Evolutionary conservation across 1,140 invertebrate species (phyloP).

Genomic region (Nylanderia fulva): DNA sequence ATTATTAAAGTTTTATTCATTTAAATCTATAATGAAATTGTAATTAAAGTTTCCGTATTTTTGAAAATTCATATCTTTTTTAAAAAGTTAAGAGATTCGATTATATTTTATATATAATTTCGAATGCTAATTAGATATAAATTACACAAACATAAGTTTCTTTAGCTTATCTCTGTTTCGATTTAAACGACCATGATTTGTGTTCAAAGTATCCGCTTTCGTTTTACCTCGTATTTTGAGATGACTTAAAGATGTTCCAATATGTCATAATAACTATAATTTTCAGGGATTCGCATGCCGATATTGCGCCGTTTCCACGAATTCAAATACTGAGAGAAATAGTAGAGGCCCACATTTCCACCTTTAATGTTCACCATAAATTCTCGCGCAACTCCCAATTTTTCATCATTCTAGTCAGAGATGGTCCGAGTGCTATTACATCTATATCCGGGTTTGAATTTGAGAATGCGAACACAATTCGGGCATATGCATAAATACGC

Average conservation of each 20-base stretch:
- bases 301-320: conserved; percentile 18
- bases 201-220: not conserved
- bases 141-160: not conserved
- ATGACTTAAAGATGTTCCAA: conserved; percentile 4
- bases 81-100: not conserved
- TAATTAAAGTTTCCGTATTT: not conserved
- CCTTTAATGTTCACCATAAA: conserved; percentile 48
- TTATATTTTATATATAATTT: not conserved
- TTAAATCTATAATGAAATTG: not conserved
- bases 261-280: conserved; percentile 40
- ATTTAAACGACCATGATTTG: conserved; percentile 4
- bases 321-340: conserved; percentile 40
- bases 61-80: not conserved
- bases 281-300: conserved; percentile 34
- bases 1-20: not conserved
- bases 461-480: not conserved
- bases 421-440: conserved; percentile 28
- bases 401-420: conserved; percentile 52
- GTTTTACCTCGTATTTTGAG: conserved; percentile 4
- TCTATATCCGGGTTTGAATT: conserved; percentile 38
- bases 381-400: conserved; percentile 16
- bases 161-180: not conserved
- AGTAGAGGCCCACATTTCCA: conserved; percentile 24
- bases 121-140: not conserved
- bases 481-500: not conserved